These are phyloP conservation scores for Amitus sp. DNA, from an alignment of 2,888 invertebrate species.

Conservation along the genomic window DNA sequence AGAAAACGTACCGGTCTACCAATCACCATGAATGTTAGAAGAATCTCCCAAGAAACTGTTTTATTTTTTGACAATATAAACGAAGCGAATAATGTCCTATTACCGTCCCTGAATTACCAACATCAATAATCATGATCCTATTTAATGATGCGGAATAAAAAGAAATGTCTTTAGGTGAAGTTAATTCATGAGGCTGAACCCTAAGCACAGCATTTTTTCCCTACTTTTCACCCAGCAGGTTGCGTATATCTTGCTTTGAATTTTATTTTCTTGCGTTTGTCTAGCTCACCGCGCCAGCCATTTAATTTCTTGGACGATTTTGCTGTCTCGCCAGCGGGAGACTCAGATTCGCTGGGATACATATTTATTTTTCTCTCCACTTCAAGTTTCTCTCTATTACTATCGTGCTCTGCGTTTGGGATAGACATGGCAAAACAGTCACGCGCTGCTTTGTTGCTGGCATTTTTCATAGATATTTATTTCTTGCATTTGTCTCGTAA, in stretches of 20 bases:
- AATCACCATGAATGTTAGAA: too few species aligned
- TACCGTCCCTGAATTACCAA: too few species aligned
- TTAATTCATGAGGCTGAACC: too few species aligned
- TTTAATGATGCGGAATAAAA: too few species aligned
- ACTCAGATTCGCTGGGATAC: conserved; percentile 42
- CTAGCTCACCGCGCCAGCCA: conserved; percentile 18
- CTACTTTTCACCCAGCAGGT: neutral
- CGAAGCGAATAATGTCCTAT: too few species aligned
- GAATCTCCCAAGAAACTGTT: too few species aligned
- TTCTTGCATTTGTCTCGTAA: too few species aligned
- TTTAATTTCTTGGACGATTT: conserved; percentile 30
- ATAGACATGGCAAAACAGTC: conserved; percentile 51
- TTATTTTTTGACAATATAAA: too few species aligned
- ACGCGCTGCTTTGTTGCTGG: conserved; percentile 45
- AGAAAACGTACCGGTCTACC: too few species aligned
- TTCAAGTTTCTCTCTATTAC: conserved; percentile 20
- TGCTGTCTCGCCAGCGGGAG: conserved; percentile 30
- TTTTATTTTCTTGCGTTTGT: conserved; percentile 19
- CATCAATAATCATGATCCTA: too few species aligned
- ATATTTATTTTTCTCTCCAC: conserved; percentile 52
- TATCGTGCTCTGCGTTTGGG: conserved; percentile 43
- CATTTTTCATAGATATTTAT: conserved; percentile 28
- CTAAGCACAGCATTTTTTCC: too few species aligned
- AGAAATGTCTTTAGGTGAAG: too few species aligned
- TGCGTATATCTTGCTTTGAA: conserved; percentile 19